Evolutionary conservation across 2,797 vertebrate species (phyloP), one percentile per base, ranked within the genome.

Genomic region (Pseudotriccus pelzelni): DNA sequence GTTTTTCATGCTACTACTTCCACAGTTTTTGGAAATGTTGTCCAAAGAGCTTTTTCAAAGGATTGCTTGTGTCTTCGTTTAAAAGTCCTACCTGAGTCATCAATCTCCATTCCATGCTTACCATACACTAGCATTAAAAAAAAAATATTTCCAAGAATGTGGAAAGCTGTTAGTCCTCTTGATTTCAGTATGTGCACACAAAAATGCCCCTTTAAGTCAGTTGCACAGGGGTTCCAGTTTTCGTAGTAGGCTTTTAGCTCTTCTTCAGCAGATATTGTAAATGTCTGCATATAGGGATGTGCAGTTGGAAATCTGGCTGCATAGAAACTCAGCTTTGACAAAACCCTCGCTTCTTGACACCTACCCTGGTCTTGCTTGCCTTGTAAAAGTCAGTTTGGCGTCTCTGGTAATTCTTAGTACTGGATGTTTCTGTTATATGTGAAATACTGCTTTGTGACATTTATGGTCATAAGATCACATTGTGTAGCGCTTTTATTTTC

Each of bases 401-500:
- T 39, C 69, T 92, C 59, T 74, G 56, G 52, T 52, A 34, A 60
- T 92, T 82, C 47, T 89, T 89, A 58, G 47, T 69, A 37, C 62
- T 76, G 82, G 5, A 76, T 84, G 55, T 91, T 92, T 84, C 84
- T 85, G 9, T 78, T 75, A 56, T 28, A 2, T 47, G 7, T 81
- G 64, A 89, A 86, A 82, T 91, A 91, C 36, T 55, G 67, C 66
- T 86, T 56, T 73, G 76, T 92, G 91, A 84, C 76, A 49, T 92
- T 84, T 89, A 67, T 32, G 75, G 72, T 68, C 50, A 21, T n/a
- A 89, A 81, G 77, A 91, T 91, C 39, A 19, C 49, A 11, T 86
- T 72, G 68, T 81, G n/a, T 77, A 63, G 55, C 55, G 68, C 73
- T 84, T 95, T 87, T 85, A 67, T 87, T 96, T 96, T 86, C 60